Conservation (phyloP, 2,888 invertebrate species). For the Labia minor region DNA sequence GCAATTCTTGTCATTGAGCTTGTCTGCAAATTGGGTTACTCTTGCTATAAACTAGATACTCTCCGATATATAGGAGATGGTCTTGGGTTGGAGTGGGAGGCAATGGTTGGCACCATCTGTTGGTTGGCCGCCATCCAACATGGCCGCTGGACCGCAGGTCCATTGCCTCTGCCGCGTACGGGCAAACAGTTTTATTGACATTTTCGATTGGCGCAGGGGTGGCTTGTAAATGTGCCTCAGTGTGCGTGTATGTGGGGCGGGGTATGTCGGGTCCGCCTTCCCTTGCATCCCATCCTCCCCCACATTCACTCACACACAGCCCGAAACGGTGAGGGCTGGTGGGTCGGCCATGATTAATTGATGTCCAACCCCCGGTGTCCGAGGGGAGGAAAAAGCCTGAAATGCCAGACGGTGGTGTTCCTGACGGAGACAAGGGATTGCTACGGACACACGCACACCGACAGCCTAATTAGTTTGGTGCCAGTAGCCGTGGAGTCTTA, state of each 20-base stretch:
- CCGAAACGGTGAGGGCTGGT: background rate
- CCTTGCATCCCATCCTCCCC: background rate
- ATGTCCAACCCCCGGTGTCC: conserved; percentile 7
- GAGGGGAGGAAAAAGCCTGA: background rate
- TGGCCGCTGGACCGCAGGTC: conserved; percentile 13
- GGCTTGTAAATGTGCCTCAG: background rate
- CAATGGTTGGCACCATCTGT: conserved; percentile 7
- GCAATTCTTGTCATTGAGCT: too few relatives aligned
- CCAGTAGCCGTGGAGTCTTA: conserved; percentile 7
- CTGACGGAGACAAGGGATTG: conserved; percentile 13
- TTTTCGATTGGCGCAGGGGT: conserved; percentile 13
- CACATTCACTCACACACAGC: background rate
- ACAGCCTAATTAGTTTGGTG: conserved; percentile 3
- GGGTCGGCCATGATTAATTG: conserved; percentile 13
- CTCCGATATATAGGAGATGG: background rate
- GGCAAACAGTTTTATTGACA: conserved; percentile 13
- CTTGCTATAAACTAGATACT: background rate
- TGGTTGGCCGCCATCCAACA: conserved; percentile 13
- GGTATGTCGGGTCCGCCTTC: background rate
- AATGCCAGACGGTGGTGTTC: conserved; percentile 6
- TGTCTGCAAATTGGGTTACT: background rate
- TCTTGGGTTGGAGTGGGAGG: too few relatives aligned
- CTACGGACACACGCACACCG: background rate
- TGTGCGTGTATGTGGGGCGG: background rate
- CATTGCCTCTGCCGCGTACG: background rate